A percentile compares a stretch with the other conserved stretches of the same genome.
Conservation (phyloP, 2,113 vertebrate genomes). For the Fukomys damarensis region DNA sequence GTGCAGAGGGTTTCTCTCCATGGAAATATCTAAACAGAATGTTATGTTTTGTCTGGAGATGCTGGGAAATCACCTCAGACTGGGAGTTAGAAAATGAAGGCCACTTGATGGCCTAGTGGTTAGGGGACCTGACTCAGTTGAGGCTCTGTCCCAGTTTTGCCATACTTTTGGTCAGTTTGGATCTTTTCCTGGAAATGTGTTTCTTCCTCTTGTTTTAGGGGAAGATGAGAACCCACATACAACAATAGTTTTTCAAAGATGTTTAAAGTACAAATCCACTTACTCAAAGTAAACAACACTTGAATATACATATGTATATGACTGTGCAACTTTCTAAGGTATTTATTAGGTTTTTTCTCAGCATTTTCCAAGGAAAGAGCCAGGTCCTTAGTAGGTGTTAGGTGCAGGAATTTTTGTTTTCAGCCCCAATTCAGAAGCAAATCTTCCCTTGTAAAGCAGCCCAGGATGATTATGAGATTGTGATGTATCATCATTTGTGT, state of each 20-base stretch:
- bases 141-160: not conserved
- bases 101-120: too few relatives aligned
- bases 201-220: too few relatives aligned
- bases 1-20: not conserved
- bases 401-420: not conserved
- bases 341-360: not conserved
- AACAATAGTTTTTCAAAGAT: not conserved
- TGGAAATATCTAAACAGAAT: too few relatives aligned
- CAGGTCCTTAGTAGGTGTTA: not conserved
- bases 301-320: too few relatives aligned
- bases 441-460: too few relatives aligned
- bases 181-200: not conserved
- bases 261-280: not conserved
- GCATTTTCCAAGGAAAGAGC: not conserved
- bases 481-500: not conserved
- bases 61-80: too few relatives aligned
- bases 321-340: not conserved
- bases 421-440: not conserved
- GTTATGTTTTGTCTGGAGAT: too few relatives aligned
- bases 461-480: not conserved
- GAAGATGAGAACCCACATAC: not conserved
- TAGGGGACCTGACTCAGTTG: not conserved
- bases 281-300: not conserved
- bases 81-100: too few relatives aligned
- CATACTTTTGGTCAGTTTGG: not conserved